Evolutionary conservation across 2,888 invertebrate genomes (phyloP).

Genomic region (Mamestra brassicae): DNA sequence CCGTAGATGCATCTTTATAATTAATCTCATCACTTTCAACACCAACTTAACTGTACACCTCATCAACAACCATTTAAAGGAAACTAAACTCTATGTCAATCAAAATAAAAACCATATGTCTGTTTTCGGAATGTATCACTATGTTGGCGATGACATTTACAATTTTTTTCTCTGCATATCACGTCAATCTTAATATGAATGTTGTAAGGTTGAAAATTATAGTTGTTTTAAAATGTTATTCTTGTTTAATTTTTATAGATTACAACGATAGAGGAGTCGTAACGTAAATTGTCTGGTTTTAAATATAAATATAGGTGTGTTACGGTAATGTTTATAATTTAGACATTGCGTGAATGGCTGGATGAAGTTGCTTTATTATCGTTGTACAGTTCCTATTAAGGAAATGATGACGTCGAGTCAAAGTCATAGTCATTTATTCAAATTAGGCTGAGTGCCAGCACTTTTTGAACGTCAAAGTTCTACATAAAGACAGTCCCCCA

Average conservation of each 20-base stretch:
- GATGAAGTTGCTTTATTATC: constrained; percentile 29
- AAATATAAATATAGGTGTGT: constrained; percentile 62
- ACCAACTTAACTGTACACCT: constrained; percentile 53
- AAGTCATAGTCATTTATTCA: too few relatives aligned
- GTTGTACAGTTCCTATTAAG: neutral
- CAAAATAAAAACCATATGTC: constrained; percentile 4
- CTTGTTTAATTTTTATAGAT: constrained; percentile 73
- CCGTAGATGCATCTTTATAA: constrained; percentile 85
- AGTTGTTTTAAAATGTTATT: constrained; percentile 62
- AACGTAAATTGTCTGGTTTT: constrained; percentile 72
- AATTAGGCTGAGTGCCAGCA: too few relatives aligned
- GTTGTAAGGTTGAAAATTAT: constrained; percentile 68
- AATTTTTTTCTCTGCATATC: constrained; percentile 65
- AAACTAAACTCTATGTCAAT: constrained; percentile 47
- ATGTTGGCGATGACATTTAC: constrained; percentile 57
- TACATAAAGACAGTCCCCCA: too few relatives aligned
- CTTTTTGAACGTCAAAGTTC: too few relatives aligned
- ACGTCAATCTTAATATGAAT: constrained; percentile 68
- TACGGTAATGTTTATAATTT: constrained; percentile 54
- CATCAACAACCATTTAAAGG: constrained; percentile 4
- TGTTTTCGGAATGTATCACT: neutral
- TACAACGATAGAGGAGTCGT: constrained; percentile 73
- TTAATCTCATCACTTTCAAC: constrained; percentile 83
- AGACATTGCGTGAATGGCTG: constrained; percentile 56
- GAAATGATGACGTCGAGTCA: neutral